Evolutionary conservation across 2,113 vertebrate genomes (phyloP).

Genomic region (Leucosticte australis): DNA sequence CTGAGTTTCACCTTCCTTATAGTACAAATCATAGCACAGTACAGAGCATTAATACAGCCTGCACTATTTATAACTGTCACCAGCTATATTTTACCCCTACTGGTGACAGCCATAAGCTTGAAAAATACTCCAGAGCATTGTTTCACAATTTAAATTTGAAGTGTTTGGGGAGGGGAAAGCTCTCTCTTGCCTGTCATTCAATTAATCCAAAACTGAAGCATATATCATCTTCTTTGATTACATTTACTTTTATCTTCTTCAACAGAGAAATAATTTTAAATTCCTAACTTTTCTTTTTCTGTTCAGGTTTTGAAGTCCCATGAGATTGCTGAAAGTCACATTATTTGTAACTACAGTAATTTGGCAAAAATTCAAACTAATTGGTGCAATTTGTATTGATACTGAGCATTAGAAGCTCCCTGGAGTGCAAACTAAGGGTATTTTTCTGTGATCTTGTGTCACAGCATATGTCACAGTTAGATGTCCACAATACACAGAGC

Average conservation of each 20-base stretch:
- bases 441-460: background rate
- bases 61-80: constrained; percentile 9
- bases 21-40: background rate
- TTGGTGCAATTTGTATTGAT: background rate
- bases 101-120: background rate
- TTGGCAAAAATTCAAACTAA: background rate
- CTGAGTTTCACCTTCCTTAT: background rate
- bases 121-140: background rate
- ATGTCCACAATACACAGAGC: background rate
- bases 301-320: background rate
- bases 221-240: background rate
- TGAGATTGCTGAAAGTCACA: background rate
- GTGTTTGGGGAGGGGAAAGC: background rate
- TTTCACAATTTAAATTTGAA: constrained; percentile 16
- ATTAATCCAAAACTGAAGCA: background rate
- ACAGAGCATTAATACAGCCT: background rate
- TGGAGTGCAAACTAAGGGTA: background rate
- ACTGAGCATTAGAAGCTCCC: background rate
- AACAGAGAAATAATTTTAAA: background rate
- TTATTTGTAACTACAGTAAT: background rate
- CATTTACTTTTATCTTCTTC: background rate
- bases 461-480: background rate
- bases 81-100: background rate
- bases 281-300: background rate
- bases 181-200: background rate